Evolutionary conservation across 2,888 invertebrate genomes (phyloP), one percentile per base, ranked within the genome.

Genomic region (Monoplex corrugatus): DNA sequence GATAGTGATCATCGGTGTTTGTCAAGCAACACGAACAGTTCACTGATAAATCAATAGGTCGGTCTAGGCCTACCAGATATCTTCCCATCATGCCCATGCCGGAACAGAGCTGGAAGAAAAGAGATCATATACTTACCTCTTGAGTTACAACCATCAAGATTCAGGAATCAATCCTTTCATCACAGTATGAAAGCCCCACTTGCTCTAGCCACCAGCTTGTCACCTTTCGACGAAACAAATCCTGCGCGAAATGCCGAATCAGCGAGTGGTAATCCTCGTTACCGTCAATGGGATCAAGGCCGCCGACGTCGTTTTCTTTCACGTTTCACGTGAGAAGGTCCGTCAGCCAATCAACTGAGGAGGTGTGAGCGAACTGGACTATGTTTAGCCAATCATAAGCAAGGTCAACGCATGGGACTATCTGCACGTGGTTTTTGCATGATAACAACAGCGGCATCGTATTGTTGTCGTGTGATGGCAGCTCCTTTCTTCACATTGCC

Each of bases 241-340:
- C n/a, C n/a, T n/a, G n/a, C 1, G 6, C 78, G 78, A 80, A 80
- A 80, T 40, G 78, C 78, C 23, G 28, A 28, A 43, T 80, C 78
- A 80, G 43, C 43, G 2, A 40, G 23, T 43, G 40, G 23, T 43
- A 10, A 16, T 80, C 43, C 16, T 32, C 2, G 38, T 38, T 80
- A 13, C 40, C 2, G 38, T 38, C 19, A 38, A 16, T 32, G 28
- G 40, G 78, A 28, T 80, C 40, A 80, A 80, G 78, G 78, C 13
- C 40, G 28, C 28, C 32, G 43, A 2, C 78, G 43, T 40, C 78
- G 28, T 80, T 40, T n/a, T n/a, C n/a, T n/a, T n/a, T n/a, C n/a
- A n/a, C 78, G 16, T 40, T 43, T 80, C 78, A 80, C 78, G 78
- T 80, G 78, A 80, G 78, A 43, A 80, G 28, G 43, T 43, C 28